Evolutionary conservation across 2,888 invertebrate species (phyloP).

Genomic region (Luperina nickerlii): DNA sequence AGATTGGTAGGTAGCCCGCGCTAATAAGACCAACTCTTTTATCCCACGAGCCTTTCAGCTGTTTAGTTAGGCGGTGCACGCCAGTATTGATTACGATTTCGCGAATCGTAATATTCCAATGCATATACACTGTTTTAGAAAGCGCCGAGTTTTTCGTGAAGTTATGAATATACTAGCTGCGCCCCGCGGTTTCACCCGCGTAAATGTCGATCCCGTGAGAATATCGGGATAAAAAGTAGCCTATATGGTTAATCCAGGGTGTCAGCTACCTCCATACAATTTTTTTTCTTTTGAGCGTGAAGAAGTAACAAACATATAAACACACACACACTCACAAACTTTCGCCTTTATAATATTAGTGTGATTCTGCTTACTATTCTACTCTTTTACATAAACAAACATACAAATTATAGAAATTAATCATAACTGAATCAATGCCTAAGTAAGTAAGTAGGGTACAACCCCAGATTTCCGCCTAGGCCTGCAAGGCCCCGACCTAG

Average conservation of each 20-base stretch:
- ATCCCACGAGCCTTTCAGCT: constrained; percentile 58
- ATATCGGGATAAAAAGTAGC: too few species aligned
- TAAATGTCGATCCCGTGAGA: too few species aligned
- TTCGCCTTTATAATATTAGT: too few species aligned
- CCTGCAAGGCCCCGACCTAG: too few species aligned
- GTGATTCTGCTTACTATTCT: background rate
- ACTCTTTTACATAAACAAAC: background rate
- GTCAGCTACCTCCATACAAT: too few species aligned
- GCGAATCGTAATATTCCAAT: constrained; percentile 8
- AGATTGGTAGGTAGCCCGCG: constrained; percentile 73
- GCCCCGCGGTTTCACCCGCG: too few species aligned
- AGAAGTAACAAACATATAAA: too few species aligned
- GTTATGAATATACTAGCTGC: background rate
- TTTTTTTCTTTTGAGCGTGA: too few species aligned
- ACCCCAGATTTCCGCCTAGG: background rate
- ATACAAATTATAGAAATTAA: background rate
- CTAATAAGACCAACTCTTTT: constrained; percentile 71
- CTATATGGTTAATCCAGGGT: too few species aligned
- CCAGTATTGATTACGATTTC: constrained; percentile 17
- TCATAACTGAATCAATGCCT: background rate
- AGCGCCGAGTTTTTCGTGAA: background rate
- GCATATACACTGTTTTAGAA: background rate
- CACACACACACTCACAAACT: too few species aligned
- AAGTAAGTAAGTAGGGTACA: background rate
- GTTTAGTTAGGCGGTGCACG: constrained; percentile 38